Conservation (phyloP, 2,113 vertebrate genomes). For the Promerops cafer region DNA sequence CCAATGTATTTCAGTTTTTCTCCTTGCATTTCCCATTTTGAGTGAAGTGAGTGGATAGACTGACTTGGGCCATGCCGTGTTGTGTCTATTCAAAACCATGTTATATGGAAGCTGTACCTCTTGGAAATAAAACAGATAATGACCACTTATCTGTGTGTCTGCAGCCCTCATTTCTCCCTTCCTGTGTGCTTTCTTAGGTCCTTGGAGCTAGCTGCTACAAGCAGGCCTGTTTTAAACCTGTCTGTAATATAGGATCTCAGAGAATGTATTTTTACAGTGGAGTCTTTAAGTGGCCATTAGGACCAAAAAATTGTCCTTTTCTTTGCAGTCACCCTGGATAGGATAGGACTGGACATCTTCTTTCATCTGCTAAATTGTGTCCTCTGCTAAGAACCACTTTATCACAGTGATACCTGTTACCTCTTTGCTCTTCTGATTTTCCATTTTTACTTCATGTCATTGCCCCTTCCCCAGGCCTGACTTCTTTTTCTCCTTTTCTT, state of each 20-base stretch:
- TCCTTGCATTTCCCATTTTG: not conserved
- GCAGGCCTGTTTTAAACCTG: not conserved
- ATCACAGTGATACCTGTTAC: not conserved
- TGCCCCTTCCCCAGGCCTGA: not conserved
- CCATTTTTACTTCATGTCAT: not conserved
- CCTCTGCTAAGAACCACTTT: not conserved
- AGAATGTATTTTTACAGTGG: not conserved
- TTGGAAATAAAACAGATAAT: conserved; percentile 1
- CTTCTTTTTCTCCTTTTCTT: not conserved
- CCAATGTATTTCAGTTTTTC: not conserved
- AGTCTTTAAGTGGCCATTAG: not conserved
- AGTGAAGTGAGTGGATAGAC: not conserved
- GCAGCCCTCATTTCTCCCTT: not conserved
- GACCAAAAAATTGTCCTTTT: not conserved
- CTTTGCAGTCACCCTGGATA: not conserved
- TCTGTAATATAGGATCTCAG: not conserved
- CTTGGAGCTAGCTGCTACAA: not conserved
- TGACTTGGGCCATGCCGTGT: not conserved
- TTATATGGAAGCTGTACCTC: not conserved
- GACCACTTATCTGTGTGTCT: not conserved
- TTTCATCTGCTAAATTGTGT: not conserved
- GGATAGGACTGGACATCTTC: not conserved
- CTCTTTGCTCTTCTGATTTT: not conserved
- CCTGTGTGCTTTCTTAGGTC: not conserved
- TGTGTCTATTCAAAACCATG: not conserved